These are phyloP conservation scores for Lithophane socia DNA, from an alignment of 2,888 invertebrate genomes.

Conservation along the genomic window DNA sequence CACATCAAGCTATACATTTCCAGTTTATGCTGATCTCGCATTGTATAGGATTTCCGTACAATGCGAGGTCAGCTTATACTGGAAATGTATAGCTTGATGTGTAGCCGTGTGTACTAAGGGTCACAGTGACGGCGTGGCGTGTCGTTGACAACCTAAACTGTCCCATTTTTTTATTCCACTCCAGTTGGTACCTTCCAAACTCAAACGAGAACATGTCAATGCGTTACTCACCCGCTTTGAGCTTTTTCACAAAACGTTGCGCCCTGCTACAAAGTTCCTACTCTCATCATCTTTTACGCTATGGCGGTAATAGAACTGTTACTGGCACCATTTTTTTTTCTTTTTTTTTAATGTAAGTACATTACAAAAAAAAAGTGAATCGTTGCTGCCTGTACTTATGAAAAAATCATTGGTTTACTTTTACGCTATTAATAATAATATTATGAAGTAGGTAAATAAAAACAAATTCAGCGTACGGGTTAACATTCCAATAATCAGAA, in stretches of 20 bases:
- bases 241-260: not conserved
- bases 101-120: not conserved
- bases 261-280: not conserved
- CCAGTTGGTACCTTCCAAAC: not conserved
- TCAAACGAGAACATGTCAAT: not conserved
- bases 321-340: too few relatives aligned
- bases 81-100: too few relatives aligned
- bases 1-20: too few relatives aligned
- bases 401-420: not conserved
- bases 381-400: too few relatives aligned
- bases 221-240: not conserved
- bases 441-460: not conserved
- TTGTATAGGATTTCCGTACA: too few relatives aligned
- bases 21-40: too few relatives aligned
- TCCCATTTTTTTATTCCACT: not conserved
- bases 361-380: not conserved
- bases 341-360: too few relatives aligned
- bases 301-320: not conserved
- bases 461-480: slow-evolving; percentile 22
- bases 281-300: not conserved
- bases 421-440: not conserved
- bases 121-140: not conserved
- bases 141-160: too few relatives aligned
- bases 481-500: slow-evolving; percentile 48
- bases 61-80: too few relatives aligned